A percentile compares a stretch with the other conserved stretches of the same genome.
Evolutionary conservation across 2,888 invertebrate genomes (phyloP).

Genomic region (Sphaerolaimus hirsutus): DNA sequence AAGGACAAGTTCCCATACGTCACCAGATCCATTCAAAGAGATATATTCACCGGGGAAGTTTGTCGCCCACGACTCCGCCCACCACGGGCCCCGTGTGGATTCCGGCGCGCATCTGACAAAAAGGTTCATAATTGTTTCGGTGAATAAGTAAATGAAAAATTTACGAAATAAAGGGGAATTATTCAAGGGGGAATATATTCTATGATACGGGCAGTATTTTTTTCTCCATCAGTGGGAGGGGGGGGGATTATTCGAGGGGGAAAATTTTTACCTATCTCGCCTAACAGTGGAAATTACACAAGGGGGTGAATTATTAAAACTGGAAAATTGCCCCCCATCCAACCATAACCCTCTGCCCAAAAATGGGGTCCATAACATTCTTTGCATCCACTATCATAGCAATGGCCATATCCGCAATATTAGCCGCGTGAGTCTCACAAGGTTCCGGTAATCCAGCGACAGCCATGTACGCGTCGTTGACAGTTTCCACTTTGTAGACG

Average conservation of each 20-base stretch:
- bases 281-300: too few species aligned
- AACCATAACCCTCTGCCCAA: not conserved
- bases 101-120: constrained; percentile 8
- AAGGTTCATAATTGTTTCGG: too few species aligned
- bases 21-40: constrained; percentile 12
- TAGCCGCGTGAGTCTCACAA: constrained; percentile 17
- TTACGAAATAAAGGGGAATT: too few species aligned
- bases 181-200: too few species aligned
- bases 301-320: too few species aligned
- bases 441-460: constrained; percentile 17
- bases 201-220: too few species aligned
- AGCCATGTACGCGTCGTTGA: constrained; percentile 18
- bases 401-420: constrained; percentile 22
- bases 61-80: constrained; percentile 8
- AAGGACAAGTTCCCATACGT: too few species aligned
- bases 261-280: too few species aligned
- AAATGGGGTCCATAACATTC: constrained; percentile 8
- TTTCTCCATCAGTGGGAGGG: too few species aligned
- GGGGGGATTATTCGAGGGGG: too few species aligned
- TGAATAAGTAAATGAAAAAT: too few species aligned
- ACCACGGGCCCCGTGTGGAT: constrained; percentile 9
- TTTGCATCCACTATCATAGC: constrained; percentile 23
- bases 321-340: too few species aligned
- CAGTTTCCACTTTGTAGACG: constrained; percentile 18
- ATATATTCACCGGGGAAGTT: constrained; percentile 13